phyloP scores from a whole-genome alignment of 2,113 vertebrate species.

The Cyphotilapia sp. region DNA sequence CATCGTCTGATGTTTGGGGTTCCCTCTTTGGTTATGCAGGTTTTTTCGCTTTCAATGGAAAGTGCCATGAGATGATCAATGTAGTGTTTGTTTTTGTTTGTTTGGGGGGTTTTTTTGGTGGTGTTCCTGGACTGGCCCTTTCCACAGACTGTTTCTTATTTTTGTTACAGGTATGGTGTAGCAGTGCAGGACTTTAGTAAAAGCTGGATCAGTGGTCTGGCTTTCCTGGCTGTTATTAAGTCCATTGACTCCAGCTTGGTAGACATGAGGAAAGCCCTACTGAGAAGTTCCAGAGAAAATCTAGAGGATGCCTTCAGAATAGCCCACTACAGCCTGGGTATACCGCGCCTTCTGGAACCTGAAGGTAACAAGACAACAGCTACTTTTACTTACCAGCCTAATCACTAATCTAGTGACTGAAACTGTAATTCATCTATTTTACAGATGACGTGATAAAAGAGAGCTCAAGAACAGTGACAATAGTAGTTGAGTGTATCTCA shows the following conservation, averaged over 20 bases:
- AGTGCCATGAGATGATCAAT: not conserved
- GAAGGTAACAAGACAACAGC: constrained; percentile 75
- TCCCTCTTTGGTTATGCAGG: not conserved
- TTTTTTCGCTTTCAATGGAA: not conserved
- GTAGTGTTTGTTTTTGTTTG: not conserved
- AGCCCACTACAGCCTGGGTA: constrained; percentile 82
- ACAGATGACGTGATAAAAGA: not conserved
- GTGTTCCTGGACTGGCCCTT: not conserved
- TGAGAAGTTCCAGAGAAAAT: constrained; percentile 80
- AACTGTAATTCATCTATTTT: not conserved
- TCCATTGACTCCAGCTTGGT: constrained; percentile 88
- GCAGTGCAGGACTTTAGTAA: constrained; percentile 90
- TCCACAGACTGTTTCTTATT: not conserved
- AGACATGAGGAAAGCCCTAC: constrained; percentile 87
- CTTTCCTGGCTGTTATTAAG: constrained; percentile 93
- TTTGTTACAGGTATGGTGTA: constrained; percentile 80
- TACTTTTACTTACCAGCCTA: not conserved
- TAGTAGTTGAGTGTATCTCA: not conserved
- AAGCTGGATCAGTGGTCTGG: constrained; percentile 92
- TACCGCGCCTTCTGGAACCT: constrained; percentile 88
- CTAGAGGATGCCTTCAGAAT: constrained; percentile 88
- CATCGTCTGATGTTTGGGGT: not conserved
- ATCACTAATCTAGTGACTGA: not conserved
- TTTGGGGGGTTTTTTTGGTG: accelerated
- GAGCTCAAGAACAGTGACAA: not conserved